Conservation (phyloP, 2,888 invertebrate species). For the Melangyna quadrimaculata region DNA sequence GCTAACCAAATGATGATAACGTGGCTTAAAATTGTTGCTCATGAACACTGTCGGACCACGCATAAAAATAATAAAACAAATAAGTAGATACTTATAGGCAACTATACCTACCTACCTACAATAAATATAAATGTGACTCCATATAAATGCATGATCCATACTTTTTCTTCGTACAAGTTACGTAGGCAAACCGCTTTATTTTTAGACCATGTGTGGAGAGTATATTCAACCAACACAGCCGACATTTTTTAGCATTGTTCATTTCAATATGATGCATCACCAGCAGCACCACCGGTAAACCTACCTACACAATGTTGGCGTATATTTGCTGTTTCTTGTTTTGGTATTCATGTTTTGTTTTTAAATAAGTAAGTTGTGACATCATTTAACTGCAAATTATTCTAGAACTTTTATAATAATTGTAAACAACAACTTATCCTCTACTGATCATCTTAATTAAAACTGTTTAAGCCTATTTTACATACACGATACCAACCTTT, state of each 20-base stretch:
- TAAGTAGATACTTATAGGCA: too few species aligned
- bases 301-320: background rate
- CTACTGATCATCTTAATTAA: too few species aligned
- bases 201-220: background rate
- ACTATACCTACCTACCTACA: background rate
- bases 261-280: background rate
- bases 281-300: background rate
- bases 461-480: too few species aligned
- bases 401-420: background rate
- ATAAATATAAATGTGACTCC: background rate
- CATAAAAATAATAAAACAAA: background rate
- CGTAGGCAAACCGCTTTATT: background rate
- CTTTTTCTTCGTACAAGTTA: background rate
- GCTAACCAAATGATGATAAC: background rate
- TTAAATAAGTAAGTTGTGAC: background rate
- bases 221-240: background rate
- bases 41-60: background rate
- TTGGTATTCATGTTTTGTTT: background rate
- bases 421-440: too few species aligned
- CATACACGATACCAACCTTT: too few species aligned
- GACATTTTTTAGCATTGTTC: background rate
- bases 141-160: background rate
- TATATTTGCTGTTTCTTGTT: background rate
- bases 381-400: background rate
- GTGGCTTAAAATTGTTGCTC: background rate